Conservation (phyloP, 2,113 vertebrate species). For the Takifugu bimaculatus region DNA sequence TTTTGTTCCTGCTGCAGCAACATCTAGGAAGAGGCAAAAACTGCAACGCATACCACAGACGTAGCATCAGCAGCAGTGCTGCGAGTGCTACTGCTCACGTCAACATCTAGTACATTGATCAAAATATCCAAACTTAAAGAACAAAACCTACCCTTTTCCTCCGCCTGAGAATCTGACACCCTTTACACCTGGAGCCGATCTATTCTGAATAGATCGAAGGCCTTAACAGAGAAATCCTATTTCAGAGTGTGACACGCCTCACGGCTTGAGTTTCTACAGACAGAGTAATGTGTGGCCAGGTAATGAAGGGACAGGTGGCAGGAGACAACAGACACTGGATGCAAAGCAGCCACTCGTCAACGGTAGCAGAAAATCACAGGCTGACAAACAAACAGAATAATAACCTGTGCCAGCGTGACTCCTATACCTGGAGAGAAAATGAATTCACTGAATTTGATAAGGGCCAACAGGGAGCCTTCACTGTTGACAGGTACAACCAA, state of each 20-base stretch:
- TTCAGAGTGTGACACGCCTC: constrained; percentile 15
- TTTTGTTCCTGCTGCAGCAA: constrained; percentile 27
- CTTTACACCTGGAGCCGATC: constrained; percentile 11
- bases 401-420: constrained; percentile 67
- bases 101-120: neutral
- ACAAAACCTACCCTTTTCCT: constrained; percentile 15
- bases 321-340: constrained; percentile 55
- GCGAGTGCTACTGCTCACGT: neutral
- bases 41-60: constrained; percentile 26
- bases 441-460: constrained; percentile 77
- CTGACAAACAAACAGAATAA: constrained; percentile 78
- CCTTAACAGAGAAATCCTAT: constrained; percentile 32
- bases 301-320: constrained; percentile 67
- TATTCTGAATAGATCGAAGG: constrained; percentile 25
- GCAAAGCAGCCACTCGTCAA: constrained; percentile 59
- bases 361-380: constrained; percentile 68
- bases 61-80: too few relatives aligned
- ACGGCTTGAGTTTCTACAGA: constrained; percentile 31
- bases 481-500: constrained; percentile 76
- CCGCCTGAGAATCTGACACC: constrained; percentile 23
- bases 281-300: constrained; percentile 40
- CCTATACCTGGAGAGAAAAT: constrained; percentile 73
- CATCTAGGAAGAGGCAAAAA: constrained; percentile 31
- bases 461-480: constrained; percentile 77
- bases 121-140: constrained; percentile 18